Evolutionary conservation across 2,888 invertebrate genomes (phyloP).

Genomic region (Dusona sp.): DNA sequence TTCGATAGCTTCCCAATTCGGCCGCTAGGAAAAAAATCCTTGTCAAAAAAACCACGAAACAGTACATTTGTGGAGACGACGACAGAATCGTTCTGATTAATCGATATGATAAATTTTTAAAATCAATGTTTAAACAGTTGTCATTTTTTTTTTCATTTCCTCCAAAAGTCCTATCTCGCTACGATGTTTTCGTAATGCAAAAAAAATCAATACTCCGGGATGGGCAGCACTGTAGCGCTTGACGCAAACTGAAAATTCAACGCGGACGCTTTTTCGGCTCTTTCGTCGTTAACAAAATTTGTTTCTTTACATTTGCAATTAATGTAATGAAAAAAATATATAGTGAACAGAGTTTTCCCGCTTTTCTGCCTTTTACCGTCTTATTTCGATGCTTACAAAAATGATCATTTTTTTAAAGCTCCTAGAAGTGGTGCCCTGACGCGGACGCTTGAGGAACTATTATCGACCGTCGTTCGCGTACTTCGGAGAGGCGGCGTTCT

Average conservation of each 20-base stretch:
- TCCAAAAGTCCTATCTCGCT: neutral
- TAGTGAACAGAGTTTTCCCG: neutral
- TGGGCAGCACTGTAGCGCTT: neutral
- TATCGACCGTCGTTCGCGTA: conserved; percentile 26
- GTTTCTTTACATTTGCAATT: neutral
- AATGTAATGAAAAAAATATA: neutral
- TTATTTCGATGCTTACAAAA: neutral
- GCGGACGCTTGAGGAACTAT: conserved; percentile 13
- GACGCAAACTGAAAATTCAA: neutral
- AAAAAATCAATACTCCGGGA: conserved; percentile 1
- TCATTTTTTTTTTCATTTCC: neutral
- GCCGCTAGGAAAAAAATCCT: neutral
- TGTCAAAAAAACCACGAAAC: neutral
- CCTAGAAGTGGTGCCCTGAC: neutral
- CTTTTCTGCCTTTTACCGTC: neutral
- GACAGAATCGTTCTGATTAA: neutral
- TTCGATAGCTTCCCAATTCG: neutral
- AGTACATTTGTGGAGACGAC: neutral
- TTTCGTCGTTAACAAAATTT: neutral
- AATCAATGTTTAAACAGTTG: neutral
- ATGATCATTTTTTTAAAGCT: neutral
- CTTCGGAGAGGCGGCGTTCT: neutral
- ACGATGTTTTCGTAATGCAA: neutral
- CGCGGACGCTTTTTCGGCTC: neutral
- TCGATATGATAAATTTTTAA: neutral